These are phyloP conservation scores for Lasioglossum morio DNA, from an alignment of 2,888 invertebrate species.

Conservation along the genomic window DNA sequence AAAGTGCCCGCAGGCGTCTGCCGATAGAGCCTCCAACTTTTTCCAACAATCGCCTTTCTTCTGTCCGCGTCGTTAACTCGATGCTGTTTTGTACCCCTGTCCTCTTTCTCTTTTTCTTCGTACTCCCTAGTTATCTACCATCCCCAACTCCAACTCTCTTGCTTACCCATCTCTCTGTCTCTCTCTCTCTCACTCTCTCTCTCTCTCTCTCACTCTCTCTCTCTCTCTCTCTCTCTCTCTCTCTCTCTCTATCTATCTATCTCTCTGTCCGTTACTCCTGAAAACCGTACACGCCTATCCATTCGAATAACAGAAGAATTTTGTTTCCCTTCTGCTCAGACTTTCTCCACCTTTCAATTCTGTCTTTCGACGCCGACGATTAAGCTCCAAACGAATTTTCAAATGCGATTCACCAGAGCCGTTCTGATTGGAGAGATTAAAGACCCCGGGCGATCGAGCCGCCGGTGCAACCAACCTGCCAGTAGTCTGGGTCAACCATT, in stretches of 20 bases:
- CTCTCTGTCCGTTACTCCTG: too few relatives aligned
- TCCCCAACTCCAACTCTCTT: background rate
- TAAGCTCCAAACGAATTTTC: background rate
- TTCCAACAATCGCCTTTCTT: constrained; percentile 41
- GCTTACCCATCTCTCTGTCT: too few relatives aligned
- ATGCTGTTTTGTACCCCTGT: constrained; percentile 20
- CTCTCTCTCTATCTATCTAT: too few relatives aligned
- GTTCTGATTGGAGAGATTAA: background rate
- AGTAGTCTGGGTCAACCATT: background rate
- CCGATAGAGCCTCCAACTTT: constrained; percentile 46
- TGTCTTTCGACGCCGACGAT: background rate
- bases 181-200: too few relatives aligned
- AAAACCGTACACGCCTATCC: background rate
- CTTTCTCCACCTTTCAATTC: background rate
- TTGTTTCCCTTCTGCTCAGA: background rate
- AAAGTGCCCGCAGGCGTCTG: constrained; percentile 47
- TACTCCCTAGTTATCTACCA: constrained; percentile 5
- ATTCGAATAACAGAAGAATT: background rate
- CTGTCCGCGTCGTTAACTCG: constrained; percentile 43
- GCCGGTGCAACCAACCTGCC: background rate
- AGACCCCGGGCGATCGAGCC: background rate
- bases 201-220: too few relatives aligned
- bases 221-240: too few relatives aligned
- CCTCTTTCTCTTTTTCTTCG: background rate
- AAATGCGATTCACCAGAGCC: background rate